Evolutionary conservation across 2,888 invertebrate species (phyloP).

Genomic region (Caenorhabditis imperialis): DNA sequence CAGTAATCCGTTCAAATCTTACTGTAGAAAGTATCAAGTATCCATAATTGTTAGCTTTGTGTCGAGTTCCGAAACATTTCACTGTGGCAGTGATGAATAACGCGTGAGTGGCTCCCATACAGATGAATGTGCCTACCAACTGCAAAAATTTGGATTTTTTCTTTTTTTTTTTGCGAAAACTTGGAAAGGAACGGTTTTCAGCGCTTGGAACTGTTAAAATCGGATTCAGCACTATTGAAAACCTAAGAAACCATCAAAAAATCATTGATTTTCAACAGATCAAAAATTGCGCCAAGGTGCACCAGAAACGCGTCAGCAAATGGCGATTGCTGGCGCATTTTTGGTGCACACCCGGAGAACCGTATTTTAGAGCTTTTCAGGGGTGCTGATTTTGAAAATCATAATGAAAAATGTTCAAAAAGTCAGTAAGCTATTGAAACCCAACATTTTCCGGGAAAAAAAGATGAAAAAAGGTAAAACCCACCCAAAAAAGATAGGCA

Average conservation of each 20-base stretch:
- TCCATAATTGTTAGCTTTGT: conserved; percentile 76
- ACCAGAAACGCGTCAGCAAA: too few relatives aligned
- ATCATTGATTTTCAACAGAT: too few relatives aligned
- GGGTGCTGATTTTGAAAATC: too few relatives aligned
- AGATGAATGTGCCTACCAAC: conserved; percentile 72
- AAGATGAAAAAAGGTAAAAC: neutral
- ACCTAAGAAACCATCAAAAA: too few relatives aligned
- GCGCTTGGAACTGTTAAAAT: neutral
- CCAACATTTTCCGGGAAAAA: too few relatives aligned
- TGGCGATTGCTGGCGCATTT: too few relatives aligned
- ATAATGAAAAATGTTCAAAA: too few relatives aligned
- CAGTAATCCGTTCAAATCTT: neutral
- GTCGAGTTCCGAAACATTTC: conserved; percentile 73
- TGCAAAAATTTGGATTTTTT: conserved; percentile 22
- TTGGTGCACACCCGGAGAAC: too few relatives aligned
- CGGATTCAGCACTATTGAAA: too few relatives aligned
- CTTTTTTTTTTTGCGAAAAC: neutral
- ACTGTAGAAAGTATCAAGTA: conserved; percentile 74
- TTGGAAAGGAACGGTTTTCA: neutral
- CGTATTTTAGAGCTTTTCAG: too few relatives aligned
- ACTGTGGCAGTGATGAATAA: conserved; percentile 77
- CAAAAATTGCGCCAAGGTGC: too few relatives aligned
- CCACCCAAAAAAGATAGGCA: conserved; percentile 40
- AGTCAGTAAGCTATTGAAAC: too few relatives aligned
- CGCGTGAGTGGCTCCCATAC: conserved; percentile 77